Conservation (phyloP, 2,888 invertebrate species). For the Ichneumoninae sp. region DNA sequence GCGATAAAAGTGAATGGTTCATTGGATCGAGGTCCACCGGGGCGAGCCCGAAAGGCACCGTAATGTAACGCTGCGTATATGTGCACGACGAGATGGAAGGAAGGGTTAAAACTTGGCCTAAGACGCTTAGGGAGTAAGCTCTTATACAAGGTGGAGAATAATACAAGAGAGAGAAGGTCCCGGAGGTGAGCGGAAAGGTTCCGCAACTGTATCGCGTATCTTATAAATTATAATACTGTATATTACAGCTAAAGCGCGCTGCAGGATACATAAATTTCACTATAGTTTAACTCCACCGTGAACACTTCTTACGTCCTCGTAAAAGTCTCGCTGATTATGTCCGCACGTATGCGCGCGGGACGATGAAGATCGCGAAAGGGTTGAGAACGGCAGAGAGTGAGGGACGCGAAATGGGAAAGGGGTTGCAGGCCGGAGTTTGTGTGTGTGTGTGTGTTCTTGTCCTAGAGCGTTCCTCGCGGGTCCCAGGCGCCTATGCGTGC, state of each 20-base stretch:
- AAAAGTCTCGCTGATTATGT: slow-evolving; percentile 41
- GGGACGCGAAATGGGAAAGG: slow-evolving; percentile 37
- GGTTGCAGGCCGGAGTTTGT: neutral
- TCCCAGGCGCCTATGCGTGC: slow-evolving; percentile 71
- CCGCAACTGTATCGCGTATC: slow-evolving; percentile 56
- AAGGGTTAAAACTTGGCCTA: slow-evolving; percentile 83
- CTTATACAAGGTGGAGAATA: slow-evolving; percentile 82
- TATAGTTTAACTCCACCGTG: slow-evolving; percentile 19
- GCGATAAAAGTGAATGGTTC: neutral
- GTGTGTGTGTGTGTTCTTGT: slow-evolving; percentile 31
- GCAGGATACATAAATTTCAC: slow-evolving; percentile 46
- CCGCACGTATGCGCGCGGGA: slow-evolving; percentile 27
- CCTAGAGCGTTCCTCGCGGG: slow-evolving; percentile 55
- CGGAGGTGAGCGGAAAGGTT: slow-evolving; percentile 50
- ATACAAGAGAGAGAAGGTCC: slow-evolving; percentile 74
- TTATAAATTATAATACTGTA: slow-evolving; percentile 39
- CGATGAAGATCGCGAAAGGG: slow-evolving; percentile 27
- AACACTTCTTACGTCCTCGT: neutral
- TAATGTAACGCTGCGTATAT: slow-evolving; percentile 31
- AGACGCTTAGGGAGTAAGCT: slow-evolving; percentile 83
- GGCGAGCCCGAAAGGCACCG: neutral
- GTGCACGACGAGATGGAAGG: slow-evolving; percentile 59
- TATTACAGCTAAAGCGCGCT: slow-evolving; percentile 21
- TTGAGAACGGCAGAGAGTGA: slow-evolving; percentile 31
- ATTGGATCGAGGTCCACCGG: neutral